A percentile compares a stretch with the other conserved stretches of the same genome.
Conservation (phyloP, 2,113 vertebrate genomes). For the Poeciliopsis turrubarensis region DNA sequence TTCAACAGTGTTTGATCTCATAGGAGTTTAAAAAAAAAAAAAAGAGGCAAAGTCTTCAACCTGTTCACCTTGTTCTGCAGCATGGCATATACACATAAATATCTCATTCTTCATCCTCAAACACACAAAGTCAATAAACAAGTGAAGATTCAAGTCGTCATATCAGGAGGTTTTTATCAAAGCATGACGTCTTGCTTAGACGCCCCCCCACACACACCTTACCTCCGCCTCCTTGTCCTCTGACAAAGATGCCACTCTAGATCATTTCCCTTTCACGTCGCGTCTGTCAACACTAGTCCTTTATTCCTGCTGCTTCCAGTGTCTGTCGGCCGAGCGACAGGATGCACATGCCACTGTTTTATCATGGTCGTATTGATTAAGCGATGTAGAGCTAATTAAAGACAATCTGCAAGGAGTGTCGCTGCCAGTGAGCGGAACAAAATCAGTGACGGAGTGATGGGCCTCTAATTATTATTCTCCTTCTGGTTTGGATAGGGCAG, state of each 20-base stretch:
- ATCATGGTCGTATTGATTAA: conserved; percentile 72
- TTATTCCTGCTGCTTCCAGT: conserved; percentile 43
- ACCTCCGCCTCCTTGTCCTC: neutral
- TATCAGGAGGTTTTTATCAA: conserved; percentile 50
- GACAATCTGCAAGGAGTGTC: conserved; percentile 64
- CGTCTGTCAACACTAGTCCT: conserved; percentile 49
- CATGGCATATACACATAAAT: conserved; percentile 8
- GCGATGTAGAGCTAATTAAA: conserved; percentile 74
- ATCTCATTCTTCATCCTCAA: conserved; percentile 18
- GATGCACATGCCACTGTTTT: conserved; percentile 62
- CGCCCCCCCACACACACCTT: neutral
- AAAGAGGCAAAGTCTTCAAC: conserved; percentile 7
- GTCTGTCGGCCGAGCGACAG: conserved; percentile 34
- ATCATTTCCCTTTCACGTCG: conserved; percentile 55
- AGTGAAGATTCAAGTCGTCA: conserved; percentile 36
- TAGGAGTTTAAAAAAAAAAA: conserved; percentile 1
- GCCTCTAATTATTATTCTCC: conserved; percentile 70
- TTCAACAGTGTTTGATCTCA: conserved; percentile 40
- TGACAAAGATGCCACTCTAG: conserved; percentile 58
- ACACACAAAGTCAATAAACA: conserved; percentile 33
- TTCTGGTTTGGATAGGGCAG: conserved; percentile 61
- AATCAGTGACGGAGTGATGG: conserved; percentile 65
- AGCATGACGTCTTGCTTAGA: conserved; percentile 26
- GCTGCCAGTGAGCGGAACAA: conserved; percentile 54
- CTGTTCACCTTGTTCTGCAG: conserved; percentile 7